Evolutionary conservation across 2,888 invertebrate genomes (phyloP).

Genomic region (Drosophila peninsularis): DNA sequence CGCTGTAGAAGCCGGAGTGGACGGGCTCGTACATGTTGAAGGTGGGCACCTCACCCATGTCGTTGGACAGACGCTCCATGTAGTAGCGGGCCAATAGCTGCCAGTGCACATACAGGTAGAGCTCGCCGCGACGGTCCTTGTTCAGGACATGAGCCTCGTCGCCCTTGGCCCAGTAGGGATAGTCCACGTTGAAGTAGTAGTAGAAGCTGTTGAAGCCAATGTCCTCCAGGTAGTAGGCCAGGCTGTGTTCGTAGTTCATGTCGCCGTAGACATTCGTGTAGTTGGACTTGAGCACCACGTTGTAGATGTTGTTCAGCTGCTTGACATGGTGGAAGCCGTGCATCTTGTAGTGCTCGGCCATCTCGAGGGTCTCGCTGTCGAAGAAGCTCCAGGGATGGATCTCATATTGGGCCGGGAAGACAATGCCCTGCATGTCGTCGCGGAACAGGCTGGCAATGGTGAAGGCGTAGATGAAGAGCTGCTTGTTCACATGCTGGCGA

Average conservation of each 20-base stretch:
- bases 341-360: slow-evolving; percentile 85
- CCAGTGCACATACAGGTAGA: slow-evolving; percentile 85
- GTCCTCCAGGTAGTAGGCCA: slow-evolving; percentile 91
- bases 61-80: slow-evolving; percentile 88
- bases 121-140: slow-evolving; percentile 84
- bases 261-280: slow-evolving; percentile 88
- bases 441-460: slow-evolving; percentile 87
- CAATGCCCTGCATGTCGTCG: slow-evolving; percentile 86
- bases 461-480: slow-evolving; percentile 87
- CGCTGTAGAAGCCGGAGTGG: slow-evolving; percentile 87
- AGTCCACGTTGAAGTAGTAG: slow-evolving; percentile 88
- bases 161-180: slow-evolving; percentile 89
- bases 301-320: slow-evolving; percentile 85
- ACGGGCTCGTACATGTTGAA: slow-evolving; percentile 87
- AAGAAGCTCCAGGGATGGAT: slow-evolving; percentile 88
- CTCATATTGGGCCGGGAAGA: slow-evolving; percentile 89
- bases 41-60: slow-evolving; percentile 88
- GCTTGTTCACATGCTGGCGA: slow-evolving; percentile 87
- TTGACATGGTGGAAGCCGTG: slow-evolving; percentile 86
- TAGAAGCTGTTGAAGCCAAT: slow-evolving; percentile 90
- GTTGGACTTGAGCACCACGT: slow-evolving; percentile 88
- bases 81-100: slow-evolving; percentile 85
- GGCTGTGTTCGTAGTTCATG: slow-evolving; percentile 87
- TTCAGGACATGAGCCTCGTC: slow-evolving; percentile 78
- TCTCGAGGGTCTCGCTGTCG: slow-evolving; percentile 86